A percentile compares a stretch with the other conserved stretches of the same genome.
These are phyloP conservation scores for Apteryx mantelli DNA, from an alignment of 2,113 vertebrate species.

Conservation along the genomic window DNA sequence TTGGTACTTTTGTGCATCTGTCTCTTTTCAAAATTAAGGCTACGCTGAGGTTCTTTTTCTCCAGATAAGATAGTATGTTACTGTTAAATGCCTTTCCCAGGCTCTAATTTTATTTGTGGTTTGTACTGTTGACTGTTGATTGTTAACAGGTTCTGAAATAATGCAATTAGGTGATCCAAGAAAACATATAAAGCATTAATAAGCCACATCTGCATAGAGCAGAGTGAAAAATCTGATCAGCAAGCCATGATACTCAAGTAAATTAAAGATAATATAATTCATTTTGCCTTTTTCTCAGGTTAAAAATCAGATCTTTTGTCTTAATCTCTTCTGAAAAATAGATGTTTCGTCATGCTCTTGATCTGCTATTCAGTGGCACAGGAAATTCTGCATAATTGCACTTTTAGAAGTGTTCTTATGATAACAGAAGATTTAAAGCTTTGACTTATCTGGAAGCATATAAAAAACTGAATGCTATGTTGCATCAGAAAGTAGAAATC, in stretches of 20 bases:
- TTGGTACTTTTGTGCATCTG: slow-evolving; percentile 26
- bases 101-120: slow-evolving; percentile 76
- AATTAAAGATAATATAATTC: slow-evolving; percentile 74
- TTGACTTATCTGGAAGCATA: background rate
- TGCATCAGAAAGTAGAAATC: background rate
- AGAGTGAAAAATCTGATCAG: slow-evolving; percentile 72
- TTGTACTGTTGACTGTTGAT: slow-evolving; percentile 79
- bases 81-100: slow-evolving; percentile 71
- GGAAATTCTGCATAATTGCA: background rate
- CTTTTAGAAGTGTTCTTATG: background rate
- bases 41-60: slow-evolving; percentile 19
- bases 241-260: slow-evolving; percentile 69
- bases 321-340: slow-evolving; percentile 52
- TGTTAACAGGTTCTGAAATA: slow-evolving; percentile 83
- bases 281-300: slow-evolving; percentile 69
- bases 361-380: background rate
- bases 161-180: slow-evolving; percentile 75
- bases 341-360: slow-evolving; percentile 2
- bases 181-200: slow-evolving; percentile 76
- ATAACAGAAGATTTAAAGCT: background rate
- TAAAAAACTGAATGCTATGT: background rate
- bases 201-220: slow-evolving; percentile 71
- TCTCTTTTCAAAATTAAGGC: slow-evolving; percentile 49
- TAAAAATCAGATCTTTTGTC: slow-evolving; percentile 67
- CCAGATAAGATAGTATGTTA: slow-evolving; percentile 66